Conservation (phyloP, 2,113 vertebrate species). For the Corythornis cristatus region DNA sequence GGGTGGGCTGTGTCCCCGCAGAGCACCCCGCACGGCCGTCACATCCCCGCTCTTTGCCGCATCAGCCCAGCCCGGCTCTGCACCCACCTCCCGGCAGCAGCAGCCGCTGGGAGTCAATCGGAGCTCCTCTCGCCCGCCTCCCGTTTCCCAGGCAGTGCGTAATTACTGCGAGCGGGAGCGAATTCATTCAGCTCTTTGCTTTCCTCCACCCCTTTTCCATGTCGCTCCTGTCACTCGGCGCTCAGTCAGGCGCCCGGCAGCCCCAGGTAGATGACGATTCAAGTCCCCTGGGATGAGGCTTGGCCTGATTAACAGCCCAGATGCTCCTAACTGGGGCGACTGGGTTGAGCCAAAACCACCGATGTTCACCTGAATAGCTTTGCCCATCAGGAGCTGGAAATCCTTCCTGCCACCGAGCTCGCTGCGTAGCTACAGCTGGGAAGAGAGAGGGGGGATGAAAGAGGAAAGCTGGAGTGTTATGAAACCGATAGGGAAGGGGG, state of each 20-base stretch:
- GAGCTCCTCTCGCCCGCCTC: background rate
- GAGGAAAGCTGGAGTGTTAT: conserved; percentile 7
- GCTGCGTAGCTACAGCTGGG: background rate
- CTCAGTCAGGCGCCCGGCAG: background rate
- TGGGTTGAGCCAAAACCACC: background rate
- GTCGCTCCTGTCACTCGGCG: background rate
- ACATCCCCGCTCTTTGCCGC: background rate
- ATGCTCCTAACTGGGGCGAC: background rate
- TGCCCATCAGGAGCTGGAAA: background rate
- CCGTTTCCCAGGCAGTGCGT: background rate
- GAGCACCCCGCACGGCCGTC: fast-evolving
- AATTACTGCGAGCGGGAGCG: background rate
- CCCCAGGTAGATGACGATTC: conserved; percentile 42
- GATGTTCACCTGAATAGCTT: background rate
- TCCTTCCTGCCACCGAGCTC: background rate
- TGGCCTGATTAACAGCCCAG: background rate
- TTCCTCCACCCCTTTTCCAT: conserved; percentile 20
- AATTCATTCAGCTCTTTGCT: conserved; percentile 35
- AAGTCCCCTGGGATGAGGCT: background rate
- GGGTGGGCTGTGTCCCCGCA: background rate
- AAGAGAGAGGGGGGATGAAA: background rate
- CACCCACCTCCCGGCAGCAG: background rate
- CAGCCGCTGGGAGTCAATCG: background rate
- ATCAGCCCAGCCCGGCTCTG: fast-evolving
- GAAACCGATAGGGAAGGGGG: background rate